Base-by-base conservation (phyloP, 2,888 invertebrate species). In the Caenorhabditis angaria region DNA sequence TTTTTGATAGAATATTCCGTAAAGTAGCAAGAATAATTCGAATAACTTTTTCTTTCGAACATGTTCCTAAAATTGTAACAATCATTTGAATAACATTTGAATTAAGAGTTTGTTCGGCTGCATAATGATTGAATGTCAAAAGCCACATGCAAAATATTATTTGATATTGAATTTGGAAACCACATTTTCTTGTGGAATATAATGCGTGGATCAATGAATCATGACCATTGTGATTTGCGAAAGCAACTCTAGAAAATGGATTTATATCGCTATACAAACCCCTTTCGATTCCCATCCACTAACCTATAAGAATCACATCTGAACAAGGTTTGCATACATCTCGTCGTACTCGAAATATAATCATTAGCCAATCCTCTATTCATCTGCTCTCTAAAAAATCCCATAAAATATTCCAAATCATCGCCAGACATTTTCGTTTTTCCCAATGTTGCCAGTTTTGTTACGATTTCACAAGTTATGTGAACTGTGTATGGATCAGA, bases 1-100 rank as follows among this genome's bases (percentile, higher is more conserved):
- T 94, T 89, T 97, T 97, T 89, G 97, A 96, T 74, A 97, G 93
- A 81, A 97, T 89, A 90, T 97, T 97, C 84, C 95, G 92, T 90
- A 96, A 95, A 27, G 96, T 95, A 50, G 97, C 96, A 82, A 97
- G 91, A 83, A 96, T 95, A 82, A 97, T 97, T 83, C 97, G 92
- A 18, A 95, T 95, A 25, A 95, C 94, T 47, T 77, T 73, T 24
- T 73, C 68, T 25, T 73, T 97, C 97, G 66, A 94, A 95, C 18
- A 94, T 94, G 90, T 97, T 88, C 94, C 95, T 65, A 97, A 90
- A 86, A 97, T 96, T 88, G 97, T 97, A 2, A 96, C 94, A 83
- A 97, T 90, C 84, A 95, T 94, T 22, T 96, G 96, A 87, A 97
- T 97, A 10, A 95, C 93, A 87, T 64, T 65, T 22, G 57, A 82